Base-by-base conservation (phyloP, 2,888 invertebrate genomes). In the Pheosia gnoma region DNA sequence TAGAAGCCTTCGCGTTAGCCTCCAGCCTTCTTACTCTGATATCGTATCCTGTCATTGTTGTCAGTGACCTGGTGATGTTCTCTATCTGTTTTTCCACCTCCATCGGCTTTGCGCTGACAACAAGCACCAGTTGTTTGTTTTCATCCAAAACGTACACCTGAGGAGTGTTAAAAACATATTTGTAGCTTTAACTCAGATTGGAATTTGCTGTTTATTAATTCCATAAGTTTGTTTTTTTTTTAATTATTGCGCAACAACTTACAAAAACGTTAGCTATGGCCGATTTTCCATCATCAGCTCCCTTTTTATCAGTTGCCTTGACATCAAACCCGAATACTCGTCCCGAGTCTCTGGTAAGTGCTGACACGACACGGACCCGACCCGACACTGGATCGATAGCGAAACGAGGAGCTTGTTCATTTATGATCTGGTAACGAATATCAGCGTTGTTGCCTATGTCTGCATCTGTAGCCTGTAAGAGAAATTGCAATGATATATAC, bases 191-290 rank as follows among this genome's bases (percentile, higher is more conserved):
- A 45, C 45, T 45, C 7, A 1, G 4, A 4, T 45, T 45, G 4
- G 9, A 45, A 45, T 45, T 10, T 9, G 9, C 6, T 45, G 39
- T 39, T 7, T 4, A 4, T 47, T 47, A n/a, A n/a, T 11, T 5
- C 11, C 5, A n/a, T 47, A 47, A 4, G 5, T 25, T 11, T 47
- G n/a, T 47, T 47, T 43, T 8, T 9, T 7, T 43, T 43, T 3
- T 43, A 43, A 43, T 9, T 43, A 43, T 43, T 9, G n/a, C 45
- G 36, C 37, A 45, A 58, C 4, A 61, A 95, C 96, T 95, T 85
- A 97, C 97, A 85, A 97, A 97, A 63, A 98, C 97, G 84, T 97
- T 97, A 59, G 96, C 96, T 70, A 97, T 97, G 57, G 97, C 96
- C 8, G 97, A 97, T 65, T 95, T 95, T 2, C 98, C 98, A 79